Evolutionary conservation across 2,797 vertebrate genomes (phyloP).

Genomic region (Cephalopachus bancanus): DNA sequence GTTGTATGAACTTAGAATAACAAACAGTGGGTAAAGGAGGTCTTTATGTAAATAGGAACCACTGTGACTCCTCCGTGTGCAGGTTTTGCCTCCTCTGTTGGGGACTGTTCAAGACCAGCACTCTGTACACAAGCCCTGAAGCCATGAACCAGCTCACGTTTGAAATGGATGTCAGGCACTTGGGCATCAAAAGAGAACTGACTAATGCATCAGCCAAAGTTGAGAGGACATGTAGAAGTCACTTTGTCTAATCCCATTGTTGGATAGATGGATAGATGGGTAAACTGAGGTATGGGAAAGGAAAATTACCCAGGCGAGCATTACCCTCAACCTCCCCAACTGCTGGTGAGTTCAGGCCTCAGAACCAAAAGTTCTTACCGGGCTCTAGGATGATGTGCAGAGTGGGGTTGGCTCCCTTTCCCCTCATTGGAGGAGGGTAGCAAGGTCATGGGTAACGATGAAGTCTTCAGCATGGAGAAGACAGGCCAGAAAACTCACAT

Average conservation of each 20-base stretch:
- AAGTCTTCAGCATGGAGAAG: too few species aligned
- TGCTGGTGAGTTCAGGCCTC: constrained; percentile 91
- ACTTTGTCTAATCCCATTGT: too few species aligned
- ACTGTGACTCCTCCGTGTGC: background rate
- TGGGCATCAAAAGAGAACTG: too few species aligned
- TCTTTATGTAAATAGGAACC: background rate
- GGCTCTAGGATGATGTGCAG: background rate
- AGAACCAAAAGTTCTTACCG: background rate
- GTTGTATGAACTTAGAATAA: background rate
- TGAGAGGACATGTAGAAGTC: too few species aligned
- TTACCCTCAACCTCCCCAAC: constrained; percentile 94
- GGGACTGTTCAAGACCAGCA: constrained; percentile 92
- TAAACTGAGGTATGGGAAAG: too few species aligned
- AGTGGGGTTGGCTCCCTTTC: background rate
- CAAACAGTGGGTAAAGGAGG: background rate
- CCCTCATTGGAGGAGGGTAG: background rate
- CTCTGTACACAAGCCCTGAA: constrained; percentile 92
- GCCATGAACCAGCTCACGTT: constrained; percentile 93
- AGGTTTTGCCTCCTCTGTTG: constrained; percentile 93
- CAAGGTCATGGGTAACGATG: fast-evolving
- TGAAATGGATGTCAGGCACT: background rate
- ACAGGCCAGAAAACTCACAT: background rate
- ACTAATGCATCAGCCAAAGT: too few species aligned
- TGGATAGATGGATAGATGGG: too few species aligned
- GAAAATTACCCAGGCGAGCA: constrained; percentile 87